These are phyloP conservation scores for Stichopus horrens DNA, from an alignment of 53 echinoderm and acorn worm genomes.

Conservation along the genomic window DNA sequence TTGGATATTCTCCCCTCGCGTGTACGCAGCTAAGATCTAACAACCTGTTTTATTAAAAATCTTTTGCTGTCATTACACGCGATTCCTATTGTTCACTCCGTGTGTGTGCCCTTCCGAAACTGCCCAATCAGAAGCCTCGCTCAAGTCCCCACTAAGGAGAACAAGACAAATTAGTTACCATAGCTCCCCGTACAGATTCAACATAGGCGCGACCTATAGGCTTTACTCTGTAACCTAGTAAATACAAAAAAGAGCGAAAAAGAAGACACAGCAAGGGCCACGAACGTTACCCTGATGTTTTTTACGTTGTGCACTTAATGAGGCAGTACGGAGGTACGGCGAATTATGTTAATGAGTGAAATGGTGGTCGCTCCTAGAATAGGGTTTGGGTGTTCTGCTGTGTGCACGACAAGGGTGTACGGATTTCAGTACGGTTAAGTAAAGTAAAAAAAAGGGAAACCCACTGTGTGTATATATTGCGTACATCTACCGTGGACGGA, in stretches of 20 bases:
- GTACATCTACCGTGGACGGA: conserved; percentile 18
- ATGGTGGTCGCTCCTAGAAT: conserved; percentile 33
- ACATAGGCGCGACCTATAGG: conserved; percentile 44
- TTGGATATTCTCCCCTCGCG: conserved; percentile 24
- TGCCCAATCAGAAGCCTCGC: conserved; percentile 20
- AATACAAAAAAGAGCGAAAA: background rate
- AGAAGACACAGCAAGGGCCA: conserved; percentile 16
- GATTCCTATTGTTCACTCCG: conserved; percentile 42
- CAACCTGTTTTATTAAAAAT: conserved; percentile 47
- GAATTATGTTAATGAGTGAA: conserved; percentile 39
- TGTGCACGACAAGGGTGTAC: conserved; percentile 39
- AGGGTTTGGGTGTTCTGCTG: conserved; percentile 36
- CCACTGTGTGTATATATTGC: conserved; percentile 7
- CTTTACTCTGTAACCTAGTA: conserved; percentile 42
- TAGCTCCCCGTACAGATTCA: conserved; percentile 22
- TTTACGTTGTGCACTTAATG: conserved; percentile 40
- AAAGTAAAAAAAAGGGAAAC: background rate
- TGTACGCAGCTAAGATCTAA: conserved; percentile 26
- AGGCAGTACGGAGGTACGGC: conserved; percentile 40
- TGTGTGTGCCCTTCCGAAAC: conserved; percentile 16
- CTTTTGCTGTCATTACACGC: conserved; percentile 41
- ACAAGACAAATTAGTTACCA: conserved; percentile 37
- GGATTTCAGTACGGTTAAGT: background rate
- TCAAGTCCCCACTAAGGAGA: conserved; percentile 15
- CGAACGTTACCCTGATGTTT: conserved; percentile 27